phyloP scores from a whole-genome alignment of 2,113 vertebrate species.

The Shinisaurus crocodilurus region DNA sequence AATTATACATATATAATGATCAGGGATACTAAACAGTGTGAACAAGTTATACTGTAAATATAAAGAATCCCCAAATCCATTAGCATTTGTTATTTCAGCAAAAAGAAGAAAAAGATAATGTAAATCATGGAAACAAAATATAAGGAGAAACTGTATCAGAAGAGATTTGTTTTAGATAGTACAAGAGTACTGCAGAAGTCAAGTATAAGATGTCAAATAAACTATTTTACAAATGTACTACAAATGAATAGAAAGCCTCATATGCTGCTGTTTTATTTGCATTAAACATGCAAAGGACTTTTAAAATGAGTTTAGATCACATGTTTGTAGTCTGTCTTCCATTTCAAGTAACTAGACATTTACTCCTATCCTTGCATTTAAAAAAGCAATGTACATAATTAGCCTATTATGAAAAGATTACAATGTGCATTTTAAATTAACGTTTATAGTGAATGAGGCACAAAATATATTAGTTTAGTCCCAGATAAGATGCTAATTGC shows the following conservation, averaged over 20 bases:
- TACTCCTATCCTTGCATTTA: slow-evolving; percentile 52
- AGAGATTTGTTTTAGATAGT: slow-evolving; percentile 37
- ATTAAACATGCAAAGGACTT: slow-evolving; percentile 53
- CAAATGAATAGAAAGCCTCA: slow-evolving; percentile 38
- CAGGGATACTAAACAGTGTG: slow-evolving; percentile 35
- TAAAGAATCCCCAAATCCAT: slow-evolving; percentile 33
- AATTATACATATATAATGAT: no score
- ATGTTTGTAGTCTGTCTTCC: slow-evolving; percentile 54
- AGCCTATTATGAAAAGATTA: slow-evolving; percentile 59
- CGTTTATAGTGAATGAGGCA: slow-evolving; percentile 52
- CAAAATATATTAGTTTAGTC: slow-evolving; percentile 41
- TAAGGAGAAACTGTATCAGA: slow-evolving; percentile 43
- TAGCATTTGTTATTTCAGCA: slow-evolving; percentile 52
- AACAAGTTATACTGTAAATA: slow-evolving; percentile 48
- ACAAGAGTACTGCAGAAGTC: neutral
- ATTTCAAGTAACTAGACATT: slow-evolving; percentile 54
- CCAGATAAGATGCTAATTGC: slow-evolving; percentile 35
- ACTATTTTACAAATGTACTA: neutral
- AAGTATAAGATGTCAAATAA: slow-evolving; percentile 36
- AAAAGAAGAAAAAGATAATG: slow-evolving; percentile 30
- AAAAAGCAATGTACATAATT: slow-evolving; percentile 62
- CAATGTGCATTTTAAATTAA: slow-evolving; percentile 49
- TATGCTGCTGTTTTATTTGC: slow-evolving; percentile 51
- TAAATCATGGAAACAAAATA: slow-evolving; percentile 19
- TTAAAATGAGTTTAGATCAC: slow-evolving; percentile 55